Evolutionary conservation across 2,113 vertebrate genomes (phyloP).

Genomic region (Apodemus sylvaticus): DNA sequence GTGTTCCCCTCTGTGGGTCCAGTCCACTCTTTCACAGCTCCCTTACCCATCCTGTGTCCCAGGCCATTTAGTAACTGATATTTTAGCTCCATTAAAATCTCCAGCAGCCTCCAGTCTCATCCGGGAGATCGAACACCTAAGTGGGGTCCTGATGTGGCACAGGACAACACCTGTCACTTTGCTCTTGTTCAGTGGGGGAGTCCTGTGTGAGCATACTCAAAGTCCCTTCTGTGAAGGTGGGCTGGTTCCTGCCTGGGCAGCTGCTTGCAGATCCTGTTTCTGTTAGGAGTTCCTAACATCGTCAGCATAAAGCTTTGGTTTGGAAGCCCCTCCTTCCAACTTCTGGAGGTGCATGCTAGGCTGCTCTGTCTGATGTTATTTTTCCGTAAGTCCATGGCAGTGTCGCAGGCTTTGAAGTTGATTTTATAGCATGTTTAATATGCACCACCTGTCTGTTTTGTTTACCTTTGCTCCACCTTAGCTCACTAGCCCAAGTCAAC

Average conservation of each 20-base stretch:
- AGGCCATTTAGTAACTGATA: not conserved
- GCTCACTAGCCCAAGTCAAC: slow-evolving; percentile 1
- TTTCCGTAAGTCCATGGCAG: slow-evolving; percentile 49
- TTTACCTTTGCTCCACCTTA: slow-evolving; percentile 49
- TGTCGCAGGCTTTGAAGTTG: slow-evolving; percentile 60
- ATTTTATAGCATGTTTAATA: slow-evolving; percentile 56
- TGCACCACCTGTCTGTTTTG: slow-evolving; percentile 10
- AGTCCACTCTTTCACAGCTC: not conserved
- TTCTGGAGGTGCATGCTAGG: not conserved
- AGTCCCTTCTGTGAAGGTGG: not conserved
- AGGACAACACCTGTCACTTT: not conserved
- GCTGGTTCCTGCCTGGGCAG: not conserved
- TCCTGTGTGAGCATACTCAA: not conserved
- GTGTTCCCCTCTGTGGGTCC: not conserved
- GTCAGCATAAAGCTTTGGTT: slow-evolving; percentile 38
- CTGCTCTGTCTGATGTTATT: slow-evolving; percentile 8
- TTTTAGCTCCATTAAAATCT: not conserved
- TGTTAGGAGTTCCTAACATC: slow-evolving; percentile 24
- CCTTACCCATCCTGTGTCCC: no score
- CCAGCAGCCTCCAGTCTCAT: not conserved
- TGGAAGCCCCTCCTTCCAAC: slow-evolving; percentile 33
- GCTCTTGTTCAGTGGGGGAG: not conserved
- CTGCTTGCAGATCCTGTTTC: not conserved
- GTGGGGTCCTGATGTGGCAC: not conserved
- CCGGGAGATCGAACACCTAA: not conserved